Conservation (phyloP, 2,888 invertebrate genomes). For the Andrena minutula region DNA sequence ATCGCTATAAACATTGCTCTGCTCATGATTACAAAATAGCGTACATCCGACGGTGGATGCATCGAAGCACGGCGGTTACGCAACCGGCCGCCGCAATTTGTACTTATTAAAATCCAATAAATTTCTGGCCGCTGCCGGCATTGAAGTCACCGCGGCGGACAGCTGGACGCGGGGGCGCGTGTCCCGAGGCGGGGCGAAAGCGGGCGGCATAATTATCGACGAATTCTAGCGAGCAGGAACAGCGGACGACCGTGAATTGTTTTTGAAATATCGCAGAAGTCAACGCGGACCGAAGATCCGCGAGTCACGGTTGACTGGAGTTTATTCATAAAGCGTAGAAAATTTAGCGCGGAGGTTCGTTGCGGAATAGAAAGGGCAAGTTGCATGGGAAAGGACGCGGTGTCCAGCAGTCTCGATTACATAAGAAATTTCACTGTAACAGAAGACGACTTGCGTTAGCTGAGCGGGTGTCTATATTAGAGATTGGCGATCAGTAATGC, state of each 20-base stretch:
- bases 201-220: too few species aligned
- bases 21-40: slow-evolving; percentile 84
- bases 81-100: slow-evolving; percentile 67
- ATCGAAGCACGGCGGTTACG: slow-evolving; percentile 76
- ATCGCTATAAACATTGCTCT: slow-evolving; percentile 82
- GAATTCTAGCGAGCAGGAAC: too few species aligned
- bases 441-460: not conserved
- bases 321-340: too few species aligned
- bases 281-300: too few species aligned
- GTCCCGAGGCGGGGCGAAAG: too few species aligned
- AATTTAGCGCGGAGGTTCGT: too few species aligned
- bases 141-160: slow-evolving; percentile 34
- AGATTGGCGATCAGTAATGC: too few species aligned
- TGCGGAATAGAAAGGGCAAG: not conserved
- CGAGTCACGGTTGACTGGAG: too few species aligned
- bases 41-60: slow-evolving; percentile 83
- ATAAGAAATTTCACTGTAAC: slow-evolving; percentile 10
- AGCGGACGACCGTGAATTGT: too few species aligned
- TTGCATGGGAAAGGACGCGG: not conserved
- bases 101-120: slow-evolving; percentile 71
- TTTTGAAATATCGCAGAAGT: too few species aligned
- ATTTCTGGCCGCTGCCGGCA: slow-evolving; percentile 59
- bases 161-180: not conserved
- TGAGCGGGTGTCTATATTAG: too few species aligned
- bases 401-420: not conserved